These are phyloP conservation scores for Amphimallon solstitiale DNA, from an alignment of 2,888 invertebrate genomes.

Conservation along the genomic window DNA sequence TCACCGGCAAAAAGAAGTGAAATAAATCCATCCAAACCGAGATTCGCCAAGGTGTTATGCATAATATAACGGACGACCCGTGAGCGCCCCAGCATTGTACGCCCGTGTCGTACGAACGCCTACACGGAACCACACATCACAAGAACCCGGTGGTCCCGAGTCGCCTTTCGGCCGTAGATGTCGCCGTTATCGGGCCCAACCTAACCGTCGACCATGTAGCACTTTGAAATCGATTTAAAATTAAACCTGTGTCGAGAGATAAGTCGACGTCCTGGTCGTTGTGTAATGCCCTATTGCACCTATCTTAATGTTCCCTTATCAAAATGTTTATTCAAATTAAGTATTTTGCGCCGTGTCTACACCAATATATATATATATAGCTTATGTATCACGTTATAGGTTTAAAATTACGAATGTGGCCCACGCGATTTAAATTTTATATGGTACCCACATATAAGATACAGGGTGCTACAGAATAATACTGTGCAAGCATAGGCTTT, in stretches of 20 bases:
- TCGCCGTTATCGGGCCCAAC: conserved; percentile 53
- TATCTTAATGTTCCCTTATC: conserved; percentile 62
- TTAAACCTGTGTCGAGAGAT: conserved; percentile 62
- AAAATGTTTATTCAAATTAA: conserved; percentile 56
- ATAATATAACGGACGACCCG: not conserved
- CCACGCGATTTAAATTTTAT: too few species aligned
- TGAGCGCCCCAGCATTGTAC: not conserved
- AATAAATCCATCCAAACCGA: too few species aligned
- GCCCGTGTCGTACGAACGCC: conserved; percentile 9
- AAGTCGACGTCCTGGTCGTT: conserved; percentile 45
- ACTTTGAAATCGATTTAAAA: conserved; percentile 64
- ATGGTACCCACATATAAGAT: too few species aligned
- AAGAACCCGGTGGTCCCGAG: conserved; percentile 45
- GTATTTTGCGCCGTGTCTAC: conserved; percentile 61
- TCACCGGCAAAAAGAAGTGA: too few species aligned
- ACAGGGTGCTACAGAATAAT: too few species aligned
- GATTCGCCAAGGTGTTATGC: too few species aligned
- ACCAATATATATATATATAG: conserved; percentile 44
- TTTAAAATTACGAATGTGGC: not conserved
- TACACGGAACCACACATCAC: conserved; percentile 20
- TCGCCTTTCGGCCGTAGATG: conserved; percentile 32
- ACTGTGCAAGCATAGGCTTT: too few species aligned
- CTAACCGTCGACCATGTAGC: conserved; percentile 58
- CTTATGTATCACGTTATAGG: not conserved
- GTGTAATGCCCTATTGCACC: conserved; percentile 50